A percentile compares a stretch with the other conserved stretches of the same genome.
Evolutionary conservation across 2,113 vertebrate species (phyloP).

Genomic region (Phalacrocorax brasilianus): DNA sequence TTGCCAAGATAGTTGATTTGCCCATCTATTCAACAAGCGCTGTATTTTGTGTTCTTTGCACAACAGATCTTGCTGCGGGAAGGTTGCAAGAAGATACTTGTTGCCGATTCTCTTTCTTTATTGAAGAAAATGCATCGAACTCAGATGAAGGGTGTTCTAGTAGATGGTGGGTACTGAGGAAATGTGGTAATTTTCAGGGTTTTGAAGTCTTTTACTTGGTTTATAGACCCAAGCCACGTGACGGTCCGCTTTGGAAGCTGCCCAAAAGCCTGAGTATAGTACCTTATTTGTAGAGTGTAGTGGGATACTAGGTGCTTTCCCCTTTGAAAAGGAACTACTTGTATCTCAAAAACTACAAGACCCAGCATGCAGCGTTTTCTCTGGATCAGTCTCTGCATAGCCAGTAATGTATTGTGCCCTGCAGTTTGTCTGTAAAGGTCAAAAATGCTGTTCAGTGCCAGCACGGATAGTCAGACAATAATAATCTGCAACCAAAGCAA

Average conservation of each 20-base stretch:
- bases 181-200: not conserved
- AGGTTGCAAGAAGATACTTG: slow-evolving; percentile 98
- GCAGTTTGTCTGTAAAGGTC: not conserved
- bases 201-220: not conserved
- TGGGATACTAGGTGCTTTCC: not conserved
- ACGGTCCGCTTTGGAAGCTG: not conserved
- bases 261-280: not conserved
- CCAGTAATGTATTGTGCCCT: not conserved
- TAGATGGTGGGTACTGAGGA: slow-evolving; percentile 81
- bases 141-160: slow-evolving; percentile 89
- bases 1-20: not conserved
- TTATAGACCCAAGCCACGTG: not conserved
- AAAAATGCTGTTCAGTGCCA: not conserved
- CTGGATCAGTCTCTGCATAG: not conserved
- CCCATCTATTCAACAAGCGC: fast-evolving
- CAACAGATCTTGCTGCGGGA: slow-evolving; percentile 91
- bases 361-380: not conserved
- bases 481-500: not conserved
- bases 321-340: not conserved
- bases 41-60: not conserved
- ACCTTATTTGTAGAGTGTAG: not conserved
- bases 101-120: slow-evolving; percentile 92
- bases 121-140: slow-evolving; percentile 97
- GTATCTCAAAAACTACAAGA: not conserved
- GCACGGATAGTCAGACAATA: not conserved